phyloP scores from a whole-genome alignment of 2,113 vertebrate species.

The Paramisgurnus dabryanus region DNA sequence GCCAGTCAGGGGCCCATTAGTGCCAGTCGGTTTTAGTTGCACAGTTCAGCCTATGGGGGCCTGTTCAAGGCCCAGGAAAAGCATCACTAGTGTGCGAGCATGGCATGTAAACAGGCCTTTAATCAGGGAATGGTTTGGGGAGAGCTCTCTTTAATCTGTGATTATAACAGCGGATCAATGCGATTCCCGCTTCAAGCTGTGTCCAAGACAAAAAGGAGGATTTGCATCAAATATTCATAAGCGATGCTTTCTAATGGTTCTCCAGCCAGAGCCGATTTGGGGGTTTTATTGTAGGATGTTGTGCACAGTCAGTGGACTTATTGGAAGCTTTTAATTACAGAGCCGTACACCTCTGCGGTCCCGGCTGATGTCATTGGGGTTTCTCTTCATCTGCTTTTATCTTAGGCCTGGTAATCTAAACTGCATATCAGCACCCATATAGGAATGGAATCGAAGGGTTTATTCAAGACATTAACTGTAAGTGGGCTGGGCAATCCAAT shows the following conservation, averaged over 20 bases:
- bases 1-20: slow-evolving; percentile 62
- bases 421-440: not conserved
- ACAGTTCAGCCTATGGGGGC: slow-evolving; percentile 52
- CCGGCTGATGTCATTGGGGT: not conserved
- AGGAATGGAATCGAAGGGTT: not conserved
- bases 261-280: slow-evolving; percentile 58
- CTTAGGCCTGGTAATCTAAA: slow-evolving; percentile 5
- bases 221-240: slow-evolving; percentile 78
- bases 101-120: slow-evolving; percentile 66
- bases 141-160: slow-evolving; percentile 72
- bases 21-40: slow-evolving; percentile 55
- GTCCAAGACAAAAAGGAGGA: slow-evolving; percentile 70
- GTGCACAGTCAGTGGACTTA: slow-evolving; percentile 36
- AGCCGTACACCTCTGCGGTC: slow-evolving; percentile 21
- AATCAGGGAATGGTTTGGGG: slow-evolving; percentile 73
- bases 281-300: slow-evolving; percentile 46
- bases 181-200: slow-evolving; percentile 66
- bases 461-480: not conserved
- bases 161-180: slow-evolving; percentile 77
- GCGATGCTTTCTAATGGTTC: slow-evolving; percentile 64
- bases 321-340: slow-evolving; percentile 51
- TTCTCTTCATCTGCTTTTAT: slow-evolving; percentile 27
- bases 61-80: slow-evolving; percentile 45
- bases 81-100: slow-evolving; percentile 54
- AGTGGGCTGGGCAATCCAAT: not conserved